Base-by-base conservation (phyloP, 2,888 invertebrate genomes). In the Tyria jacobaeae region DNA sequence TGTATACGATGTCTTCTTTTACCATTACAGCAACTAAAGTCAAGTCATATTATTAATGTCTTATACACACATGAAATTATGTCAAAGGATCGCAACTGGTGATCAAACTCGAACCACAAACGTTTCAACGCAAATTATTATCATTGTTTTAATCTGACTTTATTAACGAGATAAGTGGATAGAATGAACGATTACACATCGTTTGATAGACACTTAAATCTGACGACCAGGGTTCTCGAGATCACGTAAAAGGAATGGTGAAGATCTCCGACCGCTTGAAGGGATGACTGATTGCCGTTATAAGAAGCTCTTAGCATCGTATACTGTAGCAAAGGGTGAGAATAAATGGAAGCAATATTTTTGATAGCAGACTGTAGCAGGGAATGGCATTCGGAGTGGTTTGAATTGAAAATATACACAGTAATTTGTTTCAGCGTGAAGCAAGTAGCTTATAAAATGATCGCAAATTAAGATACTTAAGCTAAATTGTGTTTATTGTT, bases 241-340 rank as follows among this genome's bases (percentile, higher is more conserved):
- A 71, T 63, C 61, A 58, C 61, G 66, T 62, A 58, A 73, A 64
- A 57, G 54, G 54, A 58, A 54, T 50, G 60, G 63, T 52, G 64
- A 57, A 52, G 56, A 55, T 71, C 61, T 48, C 61, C 56, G 49
- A 63, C 61, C 72, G 39, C 51, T 71, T 69, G 50, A 54, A 59
- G 64, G 62, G 60, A 62, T 74, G 64, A 64, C 62, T 44, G 61
- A 64, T 66, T 60, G 52, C 47, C 57, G 60, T 59, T 68, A 62
- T 72, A 52, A 50, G 51, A 12, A 64, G 61, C 59, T 49, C 55
- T 61, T 56, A 60, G 56, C 57, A 52, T 41, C 53, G 27, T 49
- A 51, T 55, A 55, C 39, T 51, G 49, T 51, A 21, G 54, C 52
- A 60, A 55, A 51, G 55, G 41, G 55, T 56, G 55, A 51, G 49